Evolutionary conservation across 2,797 vertebrate genomes (phyloP).

Genomic region (Rhinichthys osculus): DNA sequence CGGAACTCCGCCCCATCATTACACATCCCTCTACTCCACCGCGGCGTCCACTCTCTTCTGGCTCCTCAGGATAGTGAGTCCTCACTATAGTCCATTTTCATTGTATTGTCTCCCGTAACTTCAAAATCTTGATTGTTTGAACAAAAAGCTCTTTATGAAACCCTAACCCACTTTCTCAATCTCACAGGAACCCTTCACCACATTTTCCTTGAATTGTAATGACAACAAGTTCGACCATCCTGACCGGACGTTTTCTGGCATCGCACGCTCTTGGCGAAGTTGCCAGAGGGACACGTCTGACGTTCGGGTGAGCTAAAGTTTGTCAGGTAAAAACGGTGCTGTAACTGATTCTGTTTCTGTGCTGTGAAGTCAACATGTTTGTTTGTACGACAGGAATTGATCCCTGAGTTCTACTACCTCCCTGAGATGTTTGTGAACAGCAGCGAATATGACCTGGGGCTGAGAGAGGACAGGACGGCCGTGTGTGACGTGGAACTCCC

Average conservation of each 20-base stretch:
- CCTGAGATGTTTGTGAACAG: constrained; percentile 99
- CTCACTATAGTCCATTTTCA: neutral
- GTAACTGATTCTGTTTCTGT: neutral
- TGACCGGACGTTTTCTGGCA: constrained; percentile 93
- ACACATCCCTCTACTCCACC: constrained; percentile 94
- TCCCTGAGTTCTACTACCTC: constrained; percentile 98
- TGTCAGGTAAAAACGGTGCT: neutral
- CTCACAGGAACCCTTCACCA: constrained; percentile 93
- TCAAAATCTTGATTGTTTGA: neutral
- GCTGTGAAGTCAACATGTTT: neutral
- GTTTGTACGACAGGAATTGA: constrained; percentile 83
- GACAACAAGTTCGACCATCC: constrained; percentile 95
- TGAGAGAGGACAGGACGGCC: constrained; percentile 86
- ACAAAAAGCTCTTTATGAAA: neutral
- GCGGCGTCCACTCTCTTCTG: constrained; percentile 88
- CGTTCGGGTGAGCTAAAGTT: constrained; percentile 83
- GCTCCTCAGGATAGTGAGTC: constrained; percentile 97
- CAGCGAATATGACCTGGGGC: constrained; percentile 90
- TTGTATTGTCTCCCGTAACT: neutral
- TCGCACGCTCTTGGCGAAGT: constrained; percentile 94
- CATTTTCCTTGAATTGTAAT: constrained; percentile 96
- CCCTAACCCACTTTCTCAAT: constrained; percentile 32
- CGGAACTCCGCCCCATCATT: constrained; percentile 92
- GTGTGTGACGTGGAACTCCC: constrained; percentile 95
- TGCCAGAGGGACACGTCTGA: constrained; percentile 98